Base-by-base conservation (phyloP, 2,888 invertebrate species). In the Rhyacophila evoluta region DNA sequence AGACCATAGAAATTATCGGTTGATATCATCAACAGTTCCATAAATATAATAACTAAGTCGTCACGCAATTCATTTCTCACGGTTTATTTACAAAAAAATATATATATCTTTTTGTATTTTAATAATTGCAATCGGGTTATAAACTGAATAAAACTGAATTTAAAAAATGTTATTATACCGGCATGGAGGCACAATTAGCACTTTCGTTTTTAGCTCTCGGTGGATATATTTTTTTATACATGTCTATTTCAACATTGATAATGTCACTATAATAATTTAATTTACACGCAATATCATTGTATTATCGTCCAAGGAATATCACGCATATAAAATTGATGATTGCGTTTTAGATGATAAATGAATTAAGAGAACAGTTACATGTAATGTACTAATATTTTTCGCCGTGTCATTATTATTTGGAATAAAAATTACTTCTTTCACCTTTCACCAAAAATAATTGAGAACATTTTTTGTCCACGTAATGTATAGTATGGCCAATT, bases 1-100 rank as follows among this genome's bases (percentile, higher is more conserved):
- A 4, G 6, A 33, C 29, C 29, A 33, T 4, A 33, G 29, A 4
- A 33, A 6, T 33, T 33, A 33, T 2, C 29, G 6, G 6, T n/a
- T 33, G 29, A 33, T 33, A 33, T 33, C 6, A 33, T 33, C 6
- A 33, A 33, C 2, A 33, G 2, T 33, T 33, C 29, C 29, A 33
- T 33, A 6, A 33, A 33, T 33, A n/a, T n/a, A 33, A 33, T 2
- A 4, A 33, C 4, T 41, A 15, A 41, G 55, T 19, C 19, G 12
- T 12, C 55, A 55, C 55, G 55, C 55, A 25, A 10, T 55, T 1
- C 19, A 25, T 19, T 55, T 55, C 55, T 55, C 55, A 55, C 55
- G 55, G 55, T 25, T 25, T 55, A 55, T 55, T 55, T 4, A 55
- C 55, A 25, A 55, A 55, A 55, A 55, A n/a, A n/a, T n/a, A n/a